Conservation (phyloP, 1,140 invertebrate species). For the Adelges cooleyi region DNA sequence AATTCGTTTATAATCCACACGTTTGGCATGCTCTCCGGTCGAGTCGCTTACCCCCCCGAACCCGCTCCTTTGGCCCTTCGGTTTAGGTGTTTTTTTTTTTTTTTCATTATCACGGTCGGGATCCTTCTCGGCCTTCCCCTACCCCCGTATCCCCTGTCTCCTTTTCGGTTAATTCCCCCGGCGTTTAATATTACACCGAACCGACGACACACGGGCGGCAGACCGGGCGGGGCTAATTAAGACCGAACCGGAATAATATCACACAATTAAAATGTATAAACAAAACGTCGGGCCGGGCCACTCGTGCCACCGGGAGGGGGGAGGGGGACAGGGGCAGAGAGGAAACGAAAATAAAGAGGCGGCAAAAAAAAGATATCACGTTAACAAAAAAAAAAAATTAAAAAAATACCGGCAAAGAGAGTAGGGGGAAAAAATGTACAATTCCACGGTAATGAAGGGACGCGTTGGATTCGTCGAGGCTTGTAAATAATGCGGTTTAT, state of each 20-base stretch:
- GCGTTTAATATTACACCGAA: conserved; percentile 23
- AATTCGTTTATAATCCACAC: no score
- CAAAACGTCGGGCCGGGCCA: neutral
- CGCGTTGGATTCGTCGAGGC: neutral
- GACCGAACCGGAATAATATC: neutral
- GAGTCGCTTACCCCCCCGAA: no score
- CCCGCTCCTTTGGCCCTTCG: no score
- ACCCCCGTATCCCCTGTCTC: neutral
- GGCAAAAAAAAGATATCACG: conserved; percentile 4
- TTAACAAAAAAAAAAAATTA: neutral
- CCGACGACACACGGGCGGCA: neutral
- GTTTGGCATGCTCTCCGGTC: no score
- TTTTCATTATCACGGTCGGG: neutral
- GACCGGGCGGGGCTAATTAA: conserved; percentile 11
- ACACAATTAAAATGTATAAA: conserved; percentile 16
- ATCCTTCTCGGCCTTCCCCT: neutral
- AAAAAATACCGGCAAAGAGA: neutral
- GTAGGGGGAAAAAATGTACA: neutral
- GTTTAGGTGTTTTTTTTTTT: neutral
- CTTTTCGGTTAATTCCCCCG: neutral
- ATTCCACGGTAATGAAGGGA: conserved; percentile 9
- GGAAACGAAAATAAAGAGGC: neutral
- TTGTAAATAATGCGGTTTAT: conserved; percentile 15
- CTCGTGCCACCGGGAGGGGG: neutral
- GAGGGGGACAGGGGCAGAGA: neutral